Conservation (phyloP, 2,797 vertebrate genomes). For the Scarus forsteni region DNA sequence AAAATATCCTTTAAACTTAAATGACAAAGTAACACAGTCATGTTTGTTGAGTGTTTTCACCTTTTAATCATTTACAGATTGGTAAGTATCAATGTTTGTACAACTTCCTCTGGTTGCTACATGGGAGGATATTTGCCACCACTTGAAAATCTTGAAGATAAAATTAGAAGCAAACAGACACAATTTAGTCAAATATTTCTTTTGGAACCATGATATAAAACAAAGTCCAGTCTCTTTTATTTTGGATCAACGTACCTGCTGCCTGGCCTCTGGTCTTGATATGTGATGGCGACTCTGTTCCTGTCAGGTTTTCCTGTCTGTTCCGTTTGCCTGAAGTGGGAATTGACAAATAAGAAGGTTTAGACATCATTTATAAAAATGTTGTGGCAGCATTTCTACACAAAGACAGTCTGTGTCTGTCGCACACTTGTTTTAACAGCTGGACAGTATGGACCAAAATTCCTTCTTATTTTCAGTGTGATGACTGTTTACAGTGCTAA, state of each 20-base stretch:
- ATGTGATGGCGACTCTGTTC: slow-evolving; percentile 55
- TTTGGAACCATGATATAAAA: slow-evolving; percentile 9
- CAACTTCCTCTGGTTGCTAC: slow-evolving; percentile 41
- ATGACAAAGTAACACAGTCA: slow-evolving; percentile 4
- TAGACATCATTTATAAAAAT: background rate
- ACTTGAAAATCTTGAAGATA: slow-evolving; percentile 74
- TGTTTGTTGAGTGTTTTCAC: slow-evolving; percentile 1
- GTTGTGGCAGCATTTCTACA: no score
- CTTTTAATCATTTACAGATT: background rate
- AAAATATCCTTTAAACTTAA: background rate
- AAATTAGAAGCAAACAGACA: slow-evolving; percentile 17
- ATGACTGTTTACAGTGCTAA: no score
- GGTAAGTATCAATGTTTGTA: background rate
- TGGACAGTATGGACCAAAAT: no score
- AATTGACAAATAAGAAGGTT: slow-evolving; percentile 26
- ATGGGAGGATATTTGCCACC: slow-evolving; percentile 62
- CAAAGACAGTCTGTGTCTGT: no score
- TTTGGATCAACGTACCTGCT: slow-evolving; percentile 70
- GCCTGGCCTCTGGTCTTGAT: slow-evolving; percentile 70
- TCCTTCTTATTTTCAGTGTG: no score
- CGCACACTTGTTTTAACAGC: no score
- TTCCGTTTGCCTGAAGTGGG: slow-evolving; percentile 82
- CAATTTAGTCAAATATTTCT: background rate
- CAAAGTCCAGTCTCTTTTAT: background rate
- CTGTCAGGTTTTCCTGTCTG: slow-evolving; percentile 75